Conservation (phyloP, 2,888 invertebrate genomes). For the Elysia crispata region DNA sequence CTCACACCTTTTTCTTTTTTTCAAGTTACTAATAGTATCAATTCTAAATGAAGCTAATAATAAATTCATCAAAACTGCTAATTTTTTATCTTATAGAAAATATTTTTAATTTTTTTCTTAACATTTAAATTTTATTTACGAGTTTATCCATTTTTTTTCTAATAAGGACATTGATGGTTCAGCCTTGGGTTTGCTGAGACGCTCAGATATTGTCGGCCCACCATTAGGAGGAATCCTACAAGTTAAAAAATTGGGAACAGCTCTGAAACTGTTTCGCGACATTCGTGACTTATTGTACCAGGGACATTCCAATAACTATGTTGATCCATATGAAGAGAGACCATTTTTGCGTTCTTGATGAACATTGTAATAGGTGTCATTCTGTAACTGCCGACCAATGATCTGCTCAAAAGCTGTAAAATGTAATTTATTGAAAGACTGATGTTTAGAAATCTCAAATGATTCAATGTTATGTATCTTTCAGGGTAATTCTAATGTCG, state of each 20-base stretch:
- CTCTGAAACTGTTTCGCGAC: slow-evolving; percentile 50
- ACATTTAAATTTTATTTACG: not conserved
- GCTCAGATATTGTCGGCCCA: slow-evolving; percentile 49
- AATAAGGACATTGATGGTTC: slow-evolving; percentile 45
- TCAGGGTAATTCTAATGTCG: too few relatives aligned
- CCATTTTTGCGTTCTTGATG: slow-evolving; percentile 47
- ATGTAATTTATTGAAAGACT: not conserved
- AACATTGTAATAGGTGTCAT: too few relatives aligned
- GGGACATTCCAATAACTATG: slow-evolving; percentile 44
- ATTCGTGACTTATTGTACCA: slow-evolving; percentile 44
- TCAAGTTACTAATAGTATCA: too few relatives aligned
- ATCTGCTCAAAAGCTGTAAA: not conserved
- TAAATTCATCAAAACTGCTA: too few relatives aligned
- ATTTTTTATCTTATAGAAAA: too few relatives aligned
- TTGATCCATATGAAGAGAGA: slow-evolving; percentile 48
- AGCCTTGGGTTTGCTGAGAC: slow-evolving; percentile 38
- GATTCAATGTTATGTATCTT: too few relatives aligned
- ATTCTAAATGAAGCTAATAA: too few relatives aligned
- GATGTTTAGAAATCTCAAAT: too few relatives aligned
- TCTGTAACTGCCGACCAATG: not conserved
- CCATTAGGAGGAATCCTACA: slow-evolving; percentile 43
- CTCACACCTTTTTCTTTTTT: too few relatives aligned
- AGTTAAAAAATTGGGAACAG: slow-evolving; percentile 46
- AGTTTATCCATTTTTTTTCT: slow-evolving; percentile 1
- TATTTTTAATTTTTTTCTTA: too few relatives aligned